Conservation (phyloP, 2,113 vertebrate species). For the Nothoprocta pentlandii region DNA sequence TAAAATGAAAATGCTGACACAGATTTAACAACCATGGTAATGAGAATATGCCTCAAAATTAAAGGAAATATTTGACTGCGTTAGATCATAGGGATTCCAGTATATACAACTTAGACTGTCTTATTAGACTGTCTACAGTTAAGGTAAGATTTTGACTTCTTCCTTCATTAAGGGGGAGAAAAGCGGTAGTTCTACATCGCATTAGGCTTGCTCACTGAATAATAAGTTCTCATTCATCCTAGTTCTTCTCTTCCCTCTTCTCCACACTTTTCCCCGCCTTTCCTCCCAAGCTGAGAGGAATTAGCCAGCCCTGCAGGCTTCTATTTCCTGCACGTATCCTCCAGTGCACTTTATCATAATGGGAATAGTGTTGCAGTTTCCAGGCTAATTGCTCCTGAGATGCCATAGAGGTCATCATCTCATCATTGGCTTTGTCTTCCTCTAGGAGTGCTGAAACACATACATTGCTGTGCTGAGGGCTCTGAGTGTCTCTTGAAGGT, state of each 20-base stretch:
- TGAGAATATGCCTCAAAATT: conserved; percentile 51
- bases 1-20: conserved; percentile 72
- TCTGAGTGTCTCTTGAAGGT: conserved; percentile 38
- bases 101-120: not conserved
- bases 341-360: not conserved
- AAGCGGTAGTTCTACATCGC: fast-evolving
- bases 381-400: conserved; percentile 44
- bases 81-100: conserved; percentile 13
- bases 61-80: conserved; percentile 54
- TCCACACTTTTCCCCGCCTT: not conserved
- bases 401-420: conserved; percentile 37
- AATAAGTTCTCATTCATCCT: conserved; percentile 2
- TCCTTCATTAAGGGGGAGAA: conserved; percentile 26
- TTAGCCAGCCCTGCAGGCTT: not conserved
- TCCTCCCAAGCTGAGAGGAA: not conserved
- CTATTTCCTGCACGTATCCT: not conserved
- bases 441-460: conserved; percentile 15
- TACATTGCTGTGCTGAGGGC: not conserved
- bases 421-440: conserved; percentile 43
- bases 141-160: conserved; percentile 43
- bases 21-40: conserved; percentile 42
- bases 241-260: not conserved
- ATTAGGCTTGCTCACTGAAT: not conserved
- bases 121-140: not conserved
- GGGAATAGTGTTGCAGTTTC: conserved; percentile 26